Percentiles rank a stretch among this genome's conserved stretches.
Evolutionary conservation across 2,113 vertebrate species (phyloP).

Genomic region (Cranoglanis bouderius): DNA sequence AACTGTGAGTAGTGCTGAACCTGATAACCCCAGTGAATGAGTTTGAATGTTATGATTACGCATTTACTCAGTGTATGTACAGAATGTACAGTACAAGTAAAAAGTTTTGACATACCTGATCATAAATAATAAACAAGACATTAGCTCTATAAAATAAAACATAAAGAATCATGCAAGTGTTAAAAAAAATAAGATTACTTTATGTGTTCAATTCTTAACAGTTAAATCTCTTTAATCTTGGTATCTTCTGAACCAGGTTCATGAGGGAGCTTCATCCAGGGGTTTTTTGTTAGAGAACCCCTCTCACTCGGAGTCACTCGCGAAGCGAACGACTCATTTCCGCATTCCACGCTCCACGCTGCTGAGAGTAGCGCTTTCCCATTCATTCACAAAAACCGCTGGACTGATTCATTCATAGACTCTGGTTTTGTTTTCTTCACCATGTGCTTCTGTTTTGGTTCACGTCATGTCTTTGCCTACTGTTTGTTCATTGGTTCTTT

Average conservation of each 20-base stretch:
- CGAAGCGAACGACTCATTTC: no score
- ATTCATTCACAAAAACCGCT: no score
- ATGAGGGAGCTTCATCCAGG: not conserved
- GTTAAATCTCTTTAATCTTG: not conserved
- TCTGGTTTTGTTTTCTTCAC: no score
- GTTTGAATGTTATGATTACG: not conserved
- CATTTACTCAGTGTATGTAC: not conserved
- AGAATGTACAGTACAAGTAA: not conserved
- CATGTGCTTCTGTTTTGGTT: no score
- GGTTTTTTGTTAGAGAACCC: no score
- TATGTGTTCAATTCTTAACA: not conserved
- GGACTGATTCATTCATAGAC: no score
- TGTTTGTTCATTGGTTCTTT: no score
- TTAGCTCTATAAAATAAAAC: not conserved
- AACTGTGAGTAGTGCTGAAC: not conserved
- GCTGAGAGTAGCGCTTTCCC: no score
- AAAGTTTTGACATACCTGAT: not conserved
- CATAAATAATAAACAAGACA: not conserved
- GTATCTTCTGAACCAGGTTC: not conserved
- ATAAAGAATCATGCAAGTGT: not conserved
- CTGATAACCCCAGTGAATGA: not conserved
- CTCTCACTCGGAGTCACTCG: no score
- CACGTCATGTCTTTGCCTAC: no score
- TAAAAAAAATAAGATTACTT: not conserved
- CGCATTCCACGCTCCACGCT: no score